Evolutionary conservation across 1,140 invertebrate genomes (phyloP).

Genomic region (Drosophila ogumai): DNA sequence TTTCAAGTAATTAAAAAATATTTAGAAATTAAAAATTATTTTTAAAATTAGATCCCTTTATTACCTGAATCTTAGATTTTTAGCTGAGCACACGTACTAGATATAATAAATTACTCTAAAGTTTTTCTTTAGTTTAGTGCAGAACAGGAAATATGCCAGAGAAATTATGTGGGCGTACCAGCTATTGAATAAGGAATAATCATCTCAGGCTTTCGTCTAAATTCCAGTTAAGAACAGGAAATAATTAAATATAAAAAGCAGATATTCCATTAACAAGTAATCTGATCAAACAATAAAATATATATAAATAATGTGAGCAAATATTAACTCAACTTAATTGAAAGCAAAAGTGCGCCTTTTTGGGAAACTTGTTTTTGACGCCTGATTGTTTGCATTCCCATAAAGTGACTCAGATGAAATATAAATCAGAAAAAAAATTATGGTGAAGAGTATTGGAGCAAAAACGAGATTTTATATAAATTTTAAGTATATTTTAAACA

Average conservation of each 20-base stretch:
- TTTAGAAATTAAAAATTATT: not conserved
- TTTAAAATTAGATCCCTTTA: not conserved
- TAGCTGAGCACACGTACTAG: no score
- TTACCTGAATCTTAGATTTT: not conserved
- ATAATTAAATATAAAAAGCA: not conserved
- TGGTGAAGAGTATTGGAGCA: not conserved
- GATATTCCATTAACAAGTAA: not conserved
- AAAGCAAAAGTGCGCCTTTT: slow-evolving; percentile 26
- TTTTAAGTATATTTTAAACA: no score
- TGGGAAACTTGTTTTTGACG: slow-evolving; percentile 11
- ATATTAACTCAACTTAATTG: slow-evolving; percentile 14
- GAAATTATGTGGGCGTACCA: not conserved
- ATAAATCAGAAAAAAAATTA: not conserved
- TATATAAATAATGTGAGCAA: not conserved
- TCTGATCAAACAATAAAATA: not conserved
- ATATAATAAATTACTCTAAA: no score
- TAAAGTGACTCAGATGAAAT: slow-evolving; percentile 17
- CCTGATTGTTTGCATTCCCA: not conserved
- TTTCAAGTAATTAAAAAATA: no score
- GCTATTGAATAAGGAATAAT: not conserved
- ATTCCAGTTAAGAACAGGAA: not conserved
- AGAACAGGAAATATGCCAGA: not conserved
- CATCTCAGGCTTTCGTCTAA: not conserved
- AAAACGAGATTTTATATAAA: slow-evolving; percentile 4
- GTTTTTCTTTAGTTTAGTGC: not conserved